These are phyloP conservation scores for Lasioglossum leucozonium DNA, from an alignment of 2,888 invertebrate genomes.

Conservation along the genomic window DNA sequence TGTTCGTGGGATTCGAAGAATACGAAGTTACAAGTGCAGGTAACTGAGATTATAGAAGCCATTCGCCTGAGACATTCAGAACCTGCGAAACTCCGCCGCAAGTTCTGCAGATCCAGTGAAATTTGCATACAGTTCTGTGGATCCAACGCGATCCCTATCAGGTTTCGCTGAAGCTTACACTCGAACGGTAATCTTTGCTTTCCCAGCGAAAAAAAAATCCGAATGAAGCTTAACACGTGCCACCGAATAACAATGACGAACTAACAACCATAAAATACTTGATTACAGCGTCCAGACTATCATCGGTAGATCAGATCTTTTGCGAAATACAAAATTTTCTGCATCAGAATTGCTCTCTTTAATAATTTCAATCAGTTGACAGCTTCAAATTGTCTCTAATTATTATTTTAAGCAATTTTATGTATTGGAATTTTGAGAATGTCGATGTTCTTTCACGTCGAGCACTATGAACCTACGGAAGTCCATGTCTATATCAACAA, in stretches of 20 bases:
- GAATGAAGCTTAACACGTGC: not conserved
- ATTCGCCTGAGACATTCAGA: slow-evolving; percentile 9
- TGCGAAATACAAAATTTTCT: not conserved
- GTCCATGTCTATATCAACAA: not conserved
- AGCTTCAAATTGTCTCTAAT: not conserved
- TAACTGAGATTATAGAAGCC: not conserved
- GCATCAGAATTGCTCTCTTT: not conserved
- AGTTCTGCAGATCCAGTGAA: not conserved
- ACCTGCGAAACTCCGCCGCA: not conserved
- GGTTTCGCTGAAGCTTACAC: not conserved
- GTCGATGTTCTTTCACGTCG: not conserved
- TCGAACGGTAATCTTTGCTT: slow-evolving; percentile 3
- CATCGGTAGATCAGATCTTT: too few relatives aligned
- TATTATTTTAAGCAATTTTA: not conserved
- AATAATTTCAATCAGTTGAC: too few relatives aligned
- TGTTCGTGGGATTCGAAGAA: not conserved
- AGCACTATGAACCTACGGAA: not conserved
- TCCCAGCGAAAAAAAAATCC: not conserved
- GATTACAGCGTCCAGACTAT: not conserved
- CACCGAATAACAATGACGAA: not conserved
- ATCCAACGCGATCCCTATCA: not conserved
- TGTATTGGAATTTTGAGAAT: not conserved
- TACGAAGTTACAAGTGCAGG: not conserved
- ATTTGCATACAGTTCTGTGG: slow-evolving; percentile 9
- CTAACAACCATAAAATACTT: not conserved